Base-by-base conservation (phyloP, 1,140 invertebrate genomes). In the Drosophila neocordata region DNA sequence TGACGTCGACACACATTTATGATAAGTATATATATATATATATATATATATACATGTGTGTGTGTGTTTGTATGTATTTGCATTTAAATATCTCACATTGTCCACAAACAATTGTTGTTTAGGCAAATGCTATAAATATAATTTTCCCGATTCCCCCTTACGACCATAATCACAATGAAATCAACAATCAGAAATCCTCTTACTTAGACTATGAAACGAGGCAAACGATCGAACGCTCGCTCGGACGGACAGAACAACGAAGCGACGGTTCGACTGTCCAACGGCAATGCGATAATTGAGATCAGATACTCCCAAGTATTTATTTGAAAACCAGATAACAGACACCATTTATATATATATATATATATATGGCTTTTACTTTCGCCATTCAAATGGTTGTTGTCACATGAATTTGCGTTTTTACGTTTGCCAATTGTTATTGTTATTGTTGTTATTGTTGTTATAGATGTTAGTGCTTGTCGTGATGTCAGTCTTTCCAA, bases 401-500 rank as follows among this genome's bases (percentile, higher is more conserved):
- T 65, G 68, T 27, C 55, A 51, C 55, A 70, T 70, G 72, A 62
- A 74, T 74, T 73, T 57, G 57, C 63, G 72, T 73, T 73, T 41
- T 35, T 44, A 38, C 13, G 18, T 41, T 60, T 44, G 37, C 35
- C 37, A 15, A 24, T 38, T 27, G 37, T 27, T 44, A 6, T 59
- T 59, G 27, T 31, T n/a, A 18, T 55, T 31, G n/a, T 31, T 31
- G 22, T 31, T 31, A 8, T 53, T 31, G 27, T 34, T 13, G 22
- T 34, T 20, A 8, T 51, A 34, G 24, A 34, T 11, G 41, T 20
- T 9, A 56, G 53, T 56, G 22, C 18, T 34, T 9, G 8, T 56
- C 31, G 41, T 48, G 8, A 20, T 48, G 15, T 44, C 8, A 6
- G 41, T 44, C 41, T 44, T 15, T 41, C 2, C 38, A 41, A 41